Conservation (phyloP, 2,797 vertebrate genomes). For the Aselliscus stoliczkanus region DNA sequence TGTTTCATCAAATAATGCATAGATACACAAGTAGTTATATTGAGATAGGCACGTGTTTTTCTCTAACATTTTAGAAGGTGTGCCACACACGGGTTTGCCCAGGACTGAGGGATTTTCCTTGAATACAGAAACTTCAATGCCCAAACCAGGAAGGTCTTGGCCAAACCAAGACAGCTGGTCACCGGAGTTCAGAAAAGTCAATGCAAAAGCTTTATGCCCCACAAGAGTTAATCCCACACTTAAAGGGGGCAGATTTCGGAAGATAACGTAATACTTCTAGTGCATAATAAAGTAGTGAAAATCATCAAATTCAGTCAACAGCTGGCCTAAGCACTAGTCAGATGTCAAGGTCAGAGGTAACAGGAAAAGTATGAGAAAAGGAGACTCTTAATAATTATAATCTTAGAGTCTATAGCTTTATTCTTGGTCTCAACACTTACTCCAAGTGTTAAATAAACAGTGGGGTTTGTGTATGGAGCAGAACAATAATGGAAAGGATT, state of each 20-base stretch:
- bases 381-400: not conserved
- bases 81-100: not conserved
- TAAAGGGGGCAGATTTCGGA: not conserved
- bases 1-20: not conserved
- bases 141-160: not conserved
- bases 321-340: not conserved
- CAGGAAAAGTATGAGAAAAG: not conserved
- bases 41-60: not conserved
- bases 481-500: slow-evolving; percentile 27
- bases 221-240: not conserved
- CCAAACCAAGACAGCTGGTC: not conserved
- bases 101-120: not conserved
- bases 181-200: not conserved
- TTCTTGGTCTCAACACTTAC: not conserved
- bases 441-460: not conserved
- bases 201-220: not conserved
- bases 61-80: not conserved
- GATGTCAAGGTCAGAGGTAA: not conserved
- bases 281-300: not conserved
- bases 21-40: not conserved
- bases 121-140: not conserved
- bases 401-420: not conserved
- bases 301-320: not conserved
- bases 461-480: not conserved
- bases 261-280: not conserved